Percentiles rank a stretch among this genome's conserved stretches.
Evolutionary conservation across 1,140 invertebrate species (phyloP).

Genomic region (Apis laboriosa): DNA sequence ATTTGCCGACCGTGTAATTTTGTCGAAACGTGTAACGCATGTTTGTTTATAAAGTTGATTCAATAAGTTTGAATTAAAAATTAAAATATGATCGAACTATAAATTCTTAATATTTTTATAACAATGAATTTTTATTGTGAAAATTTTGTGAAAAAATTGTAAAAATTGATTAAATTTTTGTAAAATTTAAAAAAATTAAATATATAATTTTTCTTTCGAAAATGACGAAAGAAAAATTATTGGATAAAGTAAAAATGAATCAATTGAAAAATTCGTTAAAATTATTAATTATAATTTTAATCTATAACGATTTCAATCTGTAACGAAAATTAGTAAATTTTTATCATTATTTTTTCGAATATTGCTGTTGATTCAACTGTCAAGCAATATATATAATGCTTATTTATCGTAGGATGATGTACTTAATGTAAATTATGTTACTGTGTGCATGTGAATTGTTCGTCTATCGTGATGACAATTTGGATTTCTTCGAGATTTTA

Average conservation of each 20-base stretch:
- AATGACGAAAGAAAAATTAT: too few species aligned
- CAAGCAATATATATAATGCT: conserved; percentile 14
- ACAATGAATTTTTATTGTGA: not conserved
- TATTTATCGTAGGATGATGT: conserved; percentile 7
- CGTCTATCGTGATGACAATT: conserved; percentile 8
- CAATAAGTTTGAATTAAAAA: not conserved
- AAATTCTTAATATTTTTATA: not conserved
- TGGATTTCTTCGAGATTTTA: conserved; percentile 37
- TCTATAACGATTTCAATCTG: too few species aligned
- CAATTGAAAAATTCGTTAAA: too few species aligned
- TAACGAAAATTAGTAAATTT: too few species aligned
- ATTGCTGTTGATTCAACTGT: not conserved
- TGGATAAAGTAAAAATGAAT: too few species aligned
- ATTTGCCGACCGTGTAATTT: not conserved
- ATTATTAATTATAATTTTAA: too few species aligned
- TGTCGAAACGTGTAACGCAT: not conserved
- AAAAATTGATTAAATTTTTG: too few species aligned
- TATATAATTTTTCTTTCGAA: too few species aligned
- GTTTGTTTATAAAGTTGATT: not conserved
- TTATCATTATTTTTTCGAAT: not conserved
- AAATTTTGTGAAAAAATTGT: not conserved
- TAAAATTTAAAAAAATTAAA: too few species aligned
- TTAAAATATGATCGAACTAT: too few species aligned
- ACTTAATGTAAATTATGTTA: not conserved
- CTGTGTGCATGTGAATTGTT: not conserved